These are phyloP conservation scores for Molorchus minor DNA, from an alignment of 2,888 invertebrate species.

Conservation along the genomic window DNA sequence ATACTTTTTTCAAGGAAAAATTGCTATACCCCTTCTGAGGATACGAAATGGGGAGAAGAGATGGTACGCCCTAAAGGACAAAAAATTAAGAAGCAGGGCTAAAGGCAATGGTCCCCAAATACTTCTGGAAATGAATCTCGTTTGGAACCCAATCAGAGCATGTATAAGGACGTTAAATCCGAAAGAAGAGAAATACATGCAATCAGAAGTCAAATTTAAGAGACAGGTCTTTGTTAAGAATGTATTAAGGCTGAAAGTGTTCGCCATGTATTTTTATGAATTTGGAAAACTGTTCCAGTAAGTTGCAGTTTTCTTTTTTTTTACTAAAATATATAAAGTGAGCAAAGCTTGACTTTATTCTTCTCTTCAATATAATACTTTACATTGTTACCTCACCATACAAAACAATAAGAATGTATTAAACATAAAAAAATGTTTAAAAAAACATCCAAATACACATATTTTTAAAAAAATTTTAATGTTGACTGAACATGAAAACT, in stretches of 20 bases:
- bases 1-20: no score
- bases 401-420: no score
- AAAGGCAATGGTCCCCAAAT: slow-evolving; percentile 93
- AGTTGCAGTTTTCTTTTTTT: slow-evolving; percentile 59
- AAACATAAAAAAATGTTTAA: no score
- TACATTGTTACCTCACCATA: no score
- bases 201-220: slow-evolving; percentile 95
- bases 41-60: slow-evolving; percentile 90
- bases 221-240: slow-evolving; percentile 93
- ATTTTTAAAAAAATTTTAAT: slow-evolving; percentile 15
- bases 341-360: no score
- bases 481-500: slow-evolving; percentile 3
- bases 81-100: slow-evolving; percentile 88
- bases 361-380: no score
- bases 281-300: slow-evolving; percentile 91
- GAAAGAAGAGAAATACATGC: slow-evolving; percentile 93
- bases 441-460: no score
- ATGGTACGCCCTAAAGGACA: slow-evolving; percentile 97
- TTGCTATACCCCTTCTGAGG: slow-evolving; percentile 67
- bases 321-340: background rate
- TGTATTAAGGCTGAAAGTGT: slow-evolving; percentile 89
- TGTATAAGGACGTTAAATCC: slow-evolving; percentile 93
- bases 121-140: slow-evolving; percentile 87
- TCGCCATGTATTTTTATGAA: slow-evolving; percentile 89
- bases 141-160: slow-evolving; percentile 95